Base-by-base conservation (phyloP, 64 coral and sea anemone genomes). In the Montipora cactus region DNA sequence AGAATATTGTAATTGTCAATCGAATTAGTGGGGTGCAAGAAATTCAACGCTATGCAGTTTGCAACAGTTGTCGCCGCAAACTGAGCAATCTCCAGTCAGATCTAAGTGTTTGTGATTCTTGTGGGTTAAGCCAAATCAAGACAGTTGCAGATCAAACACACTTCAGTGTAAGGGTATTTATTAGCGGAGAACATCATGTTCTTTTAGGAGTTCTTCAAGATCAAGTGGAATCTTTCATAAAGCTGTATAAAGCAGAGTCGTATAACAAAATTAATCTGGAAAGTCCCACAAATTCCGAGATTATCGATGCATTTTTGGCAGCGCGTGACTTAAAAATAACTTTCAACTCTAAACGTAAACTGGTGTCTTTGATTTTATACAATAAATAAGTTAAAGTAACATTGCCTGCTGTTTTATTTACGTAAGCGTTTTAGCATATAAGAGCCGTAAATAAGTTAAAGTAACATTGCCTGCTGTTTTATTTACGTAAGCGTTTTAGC, bases 241-340 rank as follows among this genome's bases (percentile, higher is more conserved):
- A 75, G 72, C 46, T 75, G 72, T 75, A 75, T 46, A 75, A 75
- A 25, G 72, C 72, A 44, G 28, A 75, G 8, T 75, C 72, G 72
- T 75, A 37, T 75, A 75, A 75, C 72, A 75, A 75, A 75, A 3
- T 75, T 25, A 75, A 75, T 25, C 18, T 44, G 22, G 72, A 75
- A 75, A 37, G n/a, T 75, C 5, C 23, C 72, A 37, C 72, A 75
- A 10, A 75, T 75, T 75, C 20, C 5, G n/a, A 75, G 7, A 75
- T 75, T 25, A 37, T 12, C 5, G 72, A 75, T 25, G 72, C 72
- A 75, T 75, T 75, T 75, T 75, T 75, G 72, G 72, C 72, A 75
- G 72, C 72, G 20, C 72, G 72, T 22, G 23, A 25, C 72, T 75
- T 75, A 9, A 75, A 75, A 75, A 22, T 75, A 75, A 75, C 22